Percentiles rank a stretch among this genome's conserved stretches.
phyloP scores from a whole-genome alignment of 2,888 invertebrate species.

The Caenorhabditis sp. region DNA sequence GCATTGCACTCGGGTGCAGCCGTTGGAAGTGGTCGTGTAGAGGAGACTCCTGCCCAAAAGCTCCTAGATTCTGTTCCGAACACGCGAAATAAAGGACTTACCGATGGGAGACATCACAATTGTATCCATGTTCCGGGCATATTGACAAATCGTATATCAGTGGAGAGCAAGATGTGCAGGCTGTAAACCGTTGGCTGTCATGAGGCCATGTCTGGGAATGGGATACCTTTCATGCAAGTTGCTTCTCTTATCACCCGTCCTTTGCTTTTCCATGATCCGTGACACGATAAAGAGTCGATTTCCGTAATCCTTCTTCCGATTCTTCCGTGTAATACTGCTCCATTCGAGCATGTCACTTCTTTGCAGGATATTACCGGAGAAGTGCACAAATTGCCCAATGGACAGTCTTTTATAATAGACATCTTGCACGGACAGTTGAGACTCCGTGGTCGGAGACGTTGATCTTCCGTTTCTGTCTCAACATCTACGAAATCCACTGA shows the following conservation, averaged over 20 bases:
- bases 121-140: conserved; percentile 8
- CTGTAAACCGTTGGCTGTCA: too few species aligned
- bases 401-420: neutral
- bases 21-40: conserved; percentile 25
- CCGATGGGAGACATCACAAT: conserved; percentile 11
- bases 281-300: neutral
- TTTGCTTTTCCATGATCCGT: neutral
- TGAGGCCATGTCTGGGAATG: too few species aligned
- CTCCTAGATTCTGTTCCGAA: neutral
- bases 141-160: neutral
- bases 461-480: too few species aligned
- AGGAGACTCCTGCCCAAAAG: conserved; percentile 5
- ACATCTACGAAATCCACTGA: conserved; percentile 2
- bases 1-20: conserved; percentile 27
- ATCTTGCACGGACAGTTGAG: conserved; percentile 10
- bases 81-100: too few species aligned
- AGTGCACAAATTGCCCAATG: conserved; percentile 4
- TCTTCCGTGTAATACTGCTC: neutral
- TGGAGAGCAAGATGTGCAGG: conserved; percentile 11
- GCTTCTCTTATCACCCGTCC: neutral
- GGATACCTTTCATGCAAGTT: conserved; percentile 5
- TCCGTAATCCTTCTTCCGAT: neutral
- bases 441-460: too few species aligned
- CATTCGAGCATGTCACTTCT: neutral
- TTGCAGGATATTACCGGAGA: neutral